Evolutionary conservation across 1,140 invertebrate species (phyloP), one percentile per base, ranked within the genome.

Genomic region (Lepidotrigona ventralis): DNA sequence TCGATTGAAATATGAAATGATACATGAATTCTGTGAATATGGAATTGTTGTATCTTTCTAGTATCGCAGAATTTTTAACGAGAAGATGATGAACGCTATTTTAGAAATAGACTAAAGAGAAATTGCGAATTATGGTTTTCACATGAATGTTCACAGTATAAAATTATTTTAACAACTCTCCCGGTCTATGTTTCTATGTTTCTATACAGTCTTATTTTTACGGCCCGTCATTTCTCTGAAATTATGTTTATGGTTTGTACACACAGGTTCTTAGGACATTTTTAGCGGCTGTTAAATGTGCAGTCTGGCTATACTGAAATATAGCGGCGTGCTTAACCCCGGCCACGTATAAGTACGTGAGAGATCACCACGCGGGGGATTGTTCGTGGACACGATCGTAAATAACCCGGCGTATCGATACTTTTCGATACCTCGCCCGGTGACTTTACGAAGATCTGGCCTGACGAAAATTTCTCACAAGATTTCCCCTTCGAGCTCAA

Each of bases 311-410:
- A 77, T 76, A 88, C 69, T 26, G 82, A 85, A 77, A 88, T 88
- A 88, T 70, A 88, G 88, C 71, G 69, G 53, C 26, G 68, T 39
- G 85, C 33, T 81, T 78, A 77, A 80, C 78, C 70, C 72, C 29
- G 33, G 26, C 77, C 77, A 80, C 81, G 81, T 78, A 51, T 83
- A 39, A 26, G 77, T 72, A 82, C 87, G 86, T 87, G 86, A 88
- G 73, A 86, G 78, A 87, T 87, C n/a, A 86, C 70, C 26, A 85
- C 83, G 58, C 54, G 29, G 72, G 68, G 86, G 88, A 89, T 89
- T 89, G 84, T 80, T 79, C 64, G 51, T 66, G 85, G 81, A 88
- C 87, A 74, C 60, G 78, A 51, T 81, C 88, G 85, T 89, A 89
- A 89, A 86, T 86, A 88, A 86, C 64, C 17, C 54, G 53, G 71